phyloP scores from a whole-genome alignment of 2,888 invertebrate genomes.

The Torymus auratus region DNA sequence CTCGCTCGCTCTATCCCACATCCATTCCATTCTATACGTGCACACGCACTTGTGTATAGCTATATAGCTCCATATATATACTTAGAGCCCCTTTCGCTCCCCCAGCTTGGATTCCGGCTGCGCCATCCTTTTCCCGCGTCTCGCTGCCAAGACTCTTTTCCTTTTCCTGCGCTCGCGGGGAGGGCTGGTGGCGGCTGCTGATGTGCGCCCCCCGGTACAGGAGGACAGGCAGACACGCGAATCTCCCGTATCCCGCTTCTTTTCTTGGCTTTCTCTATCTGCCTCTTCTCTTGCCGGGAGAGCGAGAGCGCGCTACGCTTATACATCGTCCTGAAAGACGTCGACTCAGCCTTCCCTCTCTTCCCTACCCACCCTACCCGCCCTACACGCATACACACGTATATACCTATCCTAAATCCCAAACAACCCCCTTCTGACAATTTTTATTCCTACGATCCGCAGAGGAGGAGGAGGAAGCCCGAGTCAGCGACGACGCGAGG shows the following conservation, averaged over 20 bases:
- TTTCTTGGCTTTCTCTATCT: slow-evolving; percentile 49
- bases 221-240: slow-evolving; percentile 64
- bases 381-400: slow-evolving; percentile 4
- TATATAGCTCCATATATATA: slow-evolving; percentile 4
- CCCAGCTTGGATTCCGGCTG: background rate
- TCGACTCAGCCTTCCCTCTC: slow-evolving; percentile 72
- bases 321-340: slow-evolving; percentile 69
- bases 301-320: slow-evolving; percentile 44
- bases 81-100: background rate
- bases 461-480: slow-evolving; percentile 31
- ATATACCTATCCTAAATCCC: slow-evolving; percentile 59
- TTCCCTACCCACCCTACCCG: slow-evolving; percentile 61
- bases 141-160: slow-evolving; percentile 62
- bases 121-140: slow-evolving; percentile 59
- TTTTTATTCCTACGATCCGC: slow-evolving; percentile 56
- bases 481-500: slow-evolving; percentile 27
- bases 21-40: slow-evolving; percentile 31
- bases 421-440: slow-evolving; percentile 57
- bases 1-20: slow-evolving; percentile 55
- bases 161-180: slow-evolving; percentile 50
- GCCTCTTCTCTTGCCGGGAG: slow-evolving; percentile 13
- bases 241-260: slow-evolving; percentile 69
- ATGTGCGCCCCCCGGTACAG: slow-evolving; percentile 69
- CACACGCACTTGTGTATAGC: background rate
- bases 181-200: slow-evolving; percentile 66